A percentile compares a stretch with the other conserved stretches of the same genome.
phyloP scores from a whole-genome alignment of 2,888 invertebrate species.

The Celastrina argiolus region DNA sequence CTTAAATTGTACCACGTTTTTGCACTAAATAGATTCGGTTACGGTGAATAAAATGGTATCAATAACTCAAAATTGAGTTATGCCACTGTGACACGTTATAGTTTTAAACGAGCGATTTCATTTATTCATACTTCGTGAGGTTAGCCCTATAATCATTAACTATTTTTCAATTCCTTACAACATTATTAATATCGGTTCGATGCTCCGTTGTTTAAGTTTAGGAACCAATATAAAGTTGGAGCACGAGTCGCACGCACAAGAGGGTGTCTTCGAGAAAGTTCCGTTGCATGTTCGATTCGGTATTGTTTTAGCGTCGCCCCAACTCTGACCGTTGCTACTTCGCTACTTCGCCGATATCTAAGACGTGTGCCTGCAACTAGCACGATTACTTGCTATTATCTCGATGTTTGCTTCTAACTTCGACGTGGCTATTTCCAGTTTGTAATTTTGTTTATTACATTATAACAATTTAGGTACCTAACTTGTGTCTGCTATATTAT shows the following conservation, averaged over 20 bases:
- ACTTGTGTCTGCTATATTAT: not conserved
- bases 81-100: too few species aligned
- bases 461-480: conserved; percentile 25
- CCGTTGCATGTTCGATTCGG: conserved; percentile 74
- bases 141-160: not conserved
- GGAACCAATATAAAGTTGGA: conserved; percentile 71
- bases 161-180: conserved; percentile 7
- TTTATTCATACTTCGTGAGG: too few species aligned
- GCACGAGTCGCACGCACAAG: conserved; percentile 65
- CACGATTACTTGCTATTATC: conserved; percentile 65
- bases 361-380: conserved; percentile 58
- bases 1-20: too few species aligned
- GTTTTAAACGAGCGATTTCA: too few species aligned
- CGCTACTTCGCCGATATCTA: conserved; percentile 46
- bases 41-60: too few species aligned
- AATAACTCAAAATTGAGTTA: too few species aligned
- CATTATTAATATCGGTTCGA: conserved; percentile 39
- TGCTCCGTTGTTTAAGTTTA: conserved; percentile 59
- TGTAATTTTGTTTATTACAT: conserved; percentile 36
- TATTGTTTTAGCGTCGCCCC: conserved; percentile 66
- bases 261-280: conserved; percentile 71
- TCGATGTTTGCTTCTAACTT: conserved; percentile 59
- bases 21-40: too few species aligned
- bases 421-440: conserved; percentile 31
- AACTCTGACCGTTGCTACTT: conserved; percentile 58